These are phyloP conservation scores for Cinclus cinclus DNA, from an alignment of 2,113 vertebrate genomes.

Conservation along the genomic window DNA sequence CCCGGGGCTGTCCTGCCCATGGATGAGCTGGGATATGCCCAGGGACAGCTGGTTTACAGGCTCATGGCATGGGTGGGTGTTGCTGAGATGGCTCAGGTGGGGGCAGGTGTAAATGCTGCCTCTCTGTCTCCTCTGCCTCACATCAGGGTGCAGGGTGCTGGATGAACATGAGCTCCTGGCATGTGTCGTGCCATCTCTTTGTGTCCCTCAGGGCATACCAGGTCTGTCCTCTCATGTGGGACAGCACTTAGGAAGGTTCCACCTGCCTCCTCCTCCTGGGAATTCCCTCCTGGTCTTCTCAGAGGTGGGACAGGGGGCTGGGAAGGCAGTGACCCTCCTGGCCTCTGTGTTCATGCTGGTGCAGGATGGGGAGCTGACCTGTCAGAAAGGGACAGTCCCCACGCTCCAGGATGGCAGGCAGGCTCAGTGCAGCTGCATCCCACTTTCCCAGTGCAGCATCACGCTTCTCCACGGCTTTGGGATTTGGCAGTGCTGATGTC, in stretches of 20 bases:
- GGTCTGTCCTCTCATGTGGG: not conserved
- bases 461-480: accelerated
- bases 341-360: not conserved
- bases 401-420: accelerated
- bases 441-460: accelerated
- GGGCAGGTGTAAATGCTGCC: not conserved
- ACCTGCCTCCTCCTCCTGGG: not conserved
- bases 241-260: not conserved
- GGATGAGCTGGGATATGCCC: not conserved
- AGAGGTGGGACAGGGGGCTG: not conserved
- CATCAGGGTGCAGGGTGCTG: accelerated
- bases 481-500: not conserved
- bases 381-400: not conserved
- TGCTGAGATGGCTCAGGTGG: not conserved
- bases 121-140: not conserved
- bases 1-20: accelerated
- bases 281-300: not conserved
- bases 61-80: accelerated
- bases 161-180: not conserved
- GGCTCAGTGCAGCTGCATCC: not conserved
- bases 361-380: not conserved
- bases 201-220: not conserved
- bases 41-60: accelerated
- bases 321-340: not conserved
- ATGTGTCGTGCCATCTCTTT: accelerated